Evolutionary conservation across 2,797 vertebrate genomes (phyloP), one percentile per base, ranked within the genome.

Genomic region (Crenuchus spilurus): DNA sequence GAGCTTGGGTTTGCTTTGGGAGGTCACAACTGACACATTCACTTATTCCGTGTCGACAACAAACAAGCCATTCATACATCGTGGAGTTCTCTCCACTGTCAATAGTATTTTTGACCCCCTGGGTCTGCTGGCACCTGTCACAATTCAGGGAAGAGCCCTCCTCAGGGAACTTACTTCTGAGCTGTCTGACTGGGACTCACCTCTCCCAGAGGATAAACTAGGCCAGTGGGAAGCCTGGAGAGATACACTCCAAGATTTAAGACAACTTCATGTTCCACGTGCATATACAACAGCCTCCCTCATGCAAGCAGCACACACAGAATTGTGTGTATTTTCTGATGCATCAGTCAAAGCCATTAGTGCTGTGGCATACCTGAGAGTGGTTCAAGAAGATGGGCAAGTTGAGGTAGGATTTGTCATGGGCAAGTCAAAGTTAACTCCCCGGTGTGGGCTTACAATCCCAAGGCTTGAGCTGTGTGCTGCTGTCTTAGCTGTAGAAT

Each of bases 381-480:
- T 37, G n/a, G 7, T 68, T 6, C 4, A 60, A 1, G 2, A 4
- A 41, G 20, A 78, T 22, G 46, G 33, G 0, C 8, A 49, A 1
- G 1, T 5, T 0, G 30, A 80, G 1, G 42, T 65, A 0, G 52
- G 69, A 42, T 72, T 70, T 0, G 0, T 67, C 1, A 70, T 76
- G 51, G 68, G 41, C 0, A 83, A 76, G 14, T 63, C 37, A 7
- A 75, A 67, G 9, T 1, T 84, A n/a, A 54, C 78, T 6, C 52
- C 8, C 8, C 33, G 8, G 33, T 35, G 9, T 42, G 14, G 8
- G 11, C 41, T 16, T 11, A 14, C 4, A 42, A 16, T 42, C 11
- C 41, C 41, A 42, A 42, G 41, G 14, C 41, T 42, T 5, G 41
- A 42, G 14, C 41, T 42, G 11, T 42, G 11, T 26, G 13, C 20